phyloP scores from a whole-genome alignment of 2,113 vertebrate species.

The Cepphus grylle region DNA sequence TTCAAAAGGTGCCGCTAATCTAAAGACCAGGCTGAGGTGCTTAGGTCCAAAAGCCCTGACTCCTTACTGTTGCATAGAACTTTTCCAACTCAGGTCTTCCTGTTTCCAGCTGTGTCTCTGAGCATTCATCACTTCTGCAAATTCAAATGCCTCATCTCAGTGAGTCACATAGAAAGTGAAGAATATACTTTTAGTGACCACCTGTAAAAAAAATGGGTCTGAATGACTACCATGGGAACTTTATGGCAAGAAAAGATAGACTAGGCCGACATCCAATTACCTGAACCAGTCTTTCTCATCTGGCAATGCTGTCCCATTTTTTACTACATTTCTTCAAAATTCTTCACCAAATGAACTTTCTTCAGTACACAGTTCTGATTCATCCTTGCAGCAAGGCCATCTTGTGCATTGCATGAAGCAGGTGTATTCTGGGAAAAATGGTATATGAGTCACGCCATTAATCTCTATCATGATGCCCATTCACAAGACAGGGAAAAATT shows the following conservation, averaged over 20 bases:
- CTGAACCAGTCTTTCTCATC: background rate
- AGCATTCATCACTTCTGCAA: background rate
- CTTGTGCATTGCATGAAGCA: background rate
- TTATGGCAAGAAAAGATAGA: background rate
- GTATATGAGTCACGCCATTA: background rate
- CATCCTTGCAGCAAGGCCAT: background rate
- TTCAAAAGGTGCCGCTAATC: background rate
- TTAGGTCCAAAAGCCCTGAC: background rate
- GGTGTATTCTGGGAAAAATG: background rate
- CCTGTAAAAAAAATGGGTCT: background rate
- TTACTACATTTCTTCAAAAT: background rate
- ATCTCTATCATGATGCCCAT: background rate
- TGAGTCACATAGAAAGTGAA: background rate
- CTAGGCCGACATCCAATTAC: background rate
- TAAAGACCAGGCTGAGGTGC: background rate
- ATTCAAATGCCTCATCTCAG: background rate
- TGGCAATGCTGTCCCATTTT: background rate
- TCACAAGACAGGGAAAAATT: background rate
- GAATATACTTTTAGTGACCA: background rate
- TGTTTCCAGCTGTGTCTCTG: background rate
- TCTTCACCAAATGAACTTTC: background rate
- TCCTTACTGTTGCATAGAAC: background rate
- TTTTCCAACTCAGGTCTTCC: background rate
- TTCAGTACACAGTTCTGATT: background rate
- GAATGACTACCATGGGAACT: background rate